These are phyloP conservation scores for Drosophila conformis DNA, from an alignment of 2,888 invertebrate genomes.

Conservation along the genomic window DNA sequence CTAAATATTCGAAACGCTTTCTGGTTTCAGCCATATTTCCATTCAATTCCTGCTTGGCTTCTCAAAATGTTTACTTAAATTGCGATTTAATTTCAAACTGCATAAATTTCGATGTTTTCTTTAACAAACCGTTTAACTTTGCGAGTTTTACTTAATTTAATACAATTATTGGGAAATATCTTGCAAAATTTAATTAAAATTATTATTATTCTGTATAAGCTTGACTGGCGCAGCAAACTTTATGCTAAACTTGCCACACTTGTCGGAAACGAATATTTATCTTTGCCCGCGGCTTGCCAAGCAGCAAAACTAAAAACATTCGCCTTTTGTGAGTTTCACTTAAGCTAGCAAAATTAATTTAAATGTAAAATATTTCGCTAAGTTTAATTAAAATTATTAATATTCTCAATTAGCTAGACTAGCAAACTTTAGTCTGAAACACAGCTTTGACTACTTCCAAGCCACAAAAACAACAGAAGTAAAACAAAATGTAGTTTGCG, in stretches of 20 bases:
- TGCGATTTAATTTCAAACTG: not conserved
- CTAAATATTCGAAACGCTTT: not conserved
- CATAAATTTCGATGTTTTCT: not conserved
- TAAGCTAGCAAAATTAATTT: not conserved
- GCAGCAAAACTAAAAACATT: not conserved
- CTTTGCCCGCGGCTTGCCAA: not conserved
- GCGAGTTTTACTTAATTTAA: not conserved
- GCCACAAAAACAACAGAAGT: constrained; percentile 16
- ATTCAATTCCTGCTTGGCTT: not conserved
- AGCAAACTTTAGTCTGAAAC: constrained; percentile 3
- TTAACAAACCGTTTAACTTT: not conserved
- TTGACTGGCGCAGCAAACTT: not conserved
- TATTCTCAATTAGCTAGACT: constrained; percentile 9
- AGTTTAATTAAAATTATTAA: not conserved
- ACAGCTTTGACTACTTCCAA: constrained; percentile 19
- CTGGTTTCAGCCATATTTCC: not conserved
- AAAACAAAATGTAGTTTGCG: constrained; percentile 31
- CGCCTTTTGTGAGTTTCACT: not conserved
- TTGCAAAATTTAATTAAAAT: not conserved
- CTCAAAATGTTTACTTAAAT: not conserved
- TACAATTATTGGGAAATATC: not conserved
- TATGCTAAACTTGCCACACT: not conserved
- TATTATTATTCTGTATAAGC: constrained; percentile 12
- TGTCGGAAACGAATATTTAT: not conserved
- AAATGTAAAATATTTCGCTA: not conserved